Evolutionary conservation across 30 jellyfish, hydroid and myxozoan genomes (phyloP).

Genomic region (Pelagia noctiluca): DNA sequence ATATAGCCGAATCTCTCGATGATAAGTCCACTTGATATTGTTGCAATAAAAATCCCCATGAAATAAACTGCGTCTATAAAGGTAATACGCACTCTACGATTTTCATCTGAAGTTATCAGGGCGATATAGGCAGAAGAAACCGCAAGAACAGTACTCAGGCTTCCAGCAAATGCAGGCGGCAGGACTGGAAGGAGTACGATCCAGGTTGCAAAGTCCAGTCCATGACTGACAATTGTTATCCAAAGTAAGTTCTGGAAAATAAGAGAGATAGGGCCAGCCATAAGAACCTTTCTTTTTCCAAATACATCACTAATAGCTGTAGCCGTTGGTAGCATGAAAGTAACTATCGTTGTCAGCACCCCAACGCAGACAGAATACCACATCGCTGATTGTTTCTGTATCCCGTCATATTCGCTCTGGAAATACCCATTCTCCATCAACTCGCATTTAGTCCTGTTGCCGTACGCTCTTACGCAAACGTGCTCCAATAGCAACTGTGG

Average conservation of each 20-base stretch:
- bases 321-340: too few relatives aligned
- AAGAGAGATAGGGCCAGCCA: too few relatives aligned
- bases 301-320: too few relatives aligned
- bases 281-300: too few relatives aligned
- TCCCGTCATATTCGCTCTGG: background rate
- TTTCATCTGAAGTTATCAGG: too few relatives aligned
- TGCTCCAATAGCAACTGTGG: background rate
- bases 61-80: background rate
- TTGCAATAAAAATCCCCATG: background rate
- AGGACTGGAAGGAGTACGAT: background rate
- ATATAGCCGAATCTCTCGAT: background rate
- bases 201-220: background rate
- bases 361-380: background rate
- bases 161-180: background rate
- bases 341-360: background rate
- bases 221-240: background rate
- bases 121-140: background rate
- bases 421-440: background rate
- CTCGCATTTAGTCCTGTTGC: background rate
- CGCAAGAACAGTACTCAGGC: background rate
- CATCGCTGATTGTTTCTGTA: background rate
- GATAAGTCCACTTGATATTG: background rate
- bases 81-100: too few relatives aligned
- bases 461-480: background rate
- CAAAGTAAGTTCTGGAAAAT: background rate